A percentile compares a stretch with the other conserved stretches of the same genome.
Evolutionary conservation across 2,113 vertebrate genomes (phyloP).

Genomic region (Microcebus griseorufus): DNA sequence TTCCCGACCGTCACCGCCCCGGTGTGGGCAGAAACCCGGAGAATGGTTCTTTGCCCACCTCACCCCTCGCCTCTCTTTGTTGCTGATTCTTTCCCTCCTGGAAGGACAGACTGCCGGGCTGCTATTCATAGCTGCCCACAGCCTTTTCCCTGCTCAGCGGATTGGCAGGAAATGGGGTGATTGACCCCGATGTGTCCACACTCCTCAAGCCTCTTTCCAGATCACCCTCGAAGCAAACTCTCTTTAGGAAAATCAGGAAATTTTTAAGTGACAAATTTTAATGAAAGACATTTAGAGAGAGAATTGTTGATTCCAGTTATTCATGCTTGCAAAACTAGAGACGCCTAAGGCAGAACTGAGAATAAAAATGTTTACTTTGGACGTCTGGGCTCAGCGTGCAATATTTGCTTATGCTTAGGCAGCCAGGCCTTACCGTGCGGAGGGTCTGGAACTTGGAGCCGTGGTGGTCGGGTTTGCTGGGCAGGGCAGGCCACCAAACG

Average conservation of each 20-base stretch:
- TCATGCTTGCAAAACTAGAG: conserved; percentile 45
- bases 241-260: conserved; percentile 39
- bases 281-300: conserved; percentile 36
- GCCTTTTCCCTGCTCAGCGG: not conserved
- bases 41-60: not conserved
- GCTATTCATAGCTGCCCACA: not conserved
- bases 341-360: conserved; percentile 10
- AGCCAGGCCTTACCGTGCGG: not conserved
- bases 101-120: conserved; percentile 4
- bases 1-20: not conserved
- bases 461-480: not conserved
- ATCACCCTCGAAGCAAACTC: not conserved
- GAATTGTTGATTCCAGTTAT: conserved; percentile 37
- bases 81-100: not conserved
- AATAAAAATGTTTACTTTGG: conserved; percentile 71
- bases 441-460: not conserved
- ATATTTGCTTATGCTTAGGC: not conserved
- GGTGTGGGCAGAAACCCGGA: not conserved
- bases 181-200: not conserved
- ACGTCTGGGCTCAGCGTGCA: not conserved
- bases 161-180: not conserved
- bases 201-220: not conserved
- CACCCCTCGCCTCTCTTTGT: not conserved
- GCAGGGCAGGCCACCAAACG: not conserved
- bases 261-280: conserved; percentile 2